Evolutionary conservation across 1,140 invertebrate species (phyloP), one percentile per base, ranked within the genome.

Genomic region (Bombus difficillimus): DNA sequence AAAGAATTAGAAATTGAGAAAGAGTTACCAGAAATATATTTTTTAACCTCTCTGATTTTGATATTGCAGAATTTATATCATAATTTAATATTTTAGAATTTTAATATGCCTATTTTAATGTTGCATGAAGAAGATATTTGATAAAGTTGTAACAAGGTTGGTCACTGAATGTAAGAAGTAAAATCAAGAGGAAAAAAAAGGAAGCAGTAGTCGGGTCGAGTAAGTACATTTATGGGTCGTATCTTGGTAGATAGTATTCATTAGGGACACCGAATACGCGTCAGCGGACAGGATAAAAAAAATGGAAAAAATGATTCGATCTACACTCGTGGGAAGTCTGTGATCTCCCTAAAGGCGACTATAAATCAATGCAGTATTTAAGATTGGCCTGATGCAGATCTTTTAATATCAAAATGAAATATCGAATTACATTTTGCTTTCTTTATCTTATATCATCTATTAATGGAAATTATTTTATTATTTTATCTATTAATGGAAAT

Each of bases 231-330:
- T 81, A 89, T 83, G 73, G 47, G 3, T 71, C 41, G 39, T 66
- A 57, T 89, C 77, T 85, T 84, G n/a, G 59, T 39, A 78, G 78
- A 85, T 83, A 89, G 77, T 73, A 89, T 89, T 87, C 85, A 89
- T 90, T 72, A 82, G 47, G 74, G 37, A 79, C 59, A 69, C 71
- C 64, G 64, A 28, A 53, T 64, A 75, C 53, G 66, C 82, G 86
- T 89, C 83, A 79, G 69, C 73, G 68, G 57, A 32, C 34, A 37
- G 1, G 15, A 34, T 79, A 77, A 84, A 89, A 87, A 76, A 82
- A 53, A 53, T 22, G 18, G 47, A 22, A 53, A 84, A 85, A 89
- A 87, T 72, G 18, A 69, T 74, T 71, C 77, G 59, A 75, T 85
- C 43, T 43, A 86, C n/a, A 25, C 78, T 73, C 78, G 79, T 90